Conservation (phyloP, 2,797 vertebrate genomes). For the Coluber constrictor region DNA sequence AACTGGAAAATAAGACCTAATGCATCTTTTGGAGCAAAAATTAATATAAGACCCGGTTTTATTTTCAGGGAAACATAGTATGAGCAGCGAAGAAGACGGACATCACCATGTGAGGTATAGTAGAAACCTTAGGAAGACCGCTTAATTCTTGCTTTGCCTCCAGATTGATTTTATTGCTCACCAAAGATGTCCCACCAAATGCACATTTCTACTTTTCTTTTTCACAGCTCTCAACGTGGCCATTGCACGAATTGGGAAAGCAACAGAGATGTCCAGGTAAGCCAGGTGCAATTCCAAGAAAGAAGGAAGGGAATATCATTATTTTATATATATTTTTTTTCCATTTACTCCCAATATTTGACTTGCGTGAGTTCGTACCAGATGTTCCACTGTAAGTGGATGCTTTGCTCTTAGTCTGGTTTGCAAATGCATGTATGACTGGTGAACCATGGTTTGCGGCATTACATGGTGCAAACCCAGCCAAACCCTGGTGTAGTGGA, state of each 20-base stretch:
- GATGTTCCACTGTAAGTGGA: not conserved
- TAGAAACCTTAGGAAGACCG: slow-evolving; percentile 10
- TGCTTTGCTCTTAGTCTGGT: not conserved
- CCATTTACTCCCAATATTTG: not conserved
- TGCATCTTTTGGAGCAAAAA: too few relatives aligned
- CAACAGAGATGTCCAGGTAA: not conserved
- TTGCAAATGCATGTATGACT: not conserved
- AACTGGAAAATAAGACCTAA: too few relatives aligned
- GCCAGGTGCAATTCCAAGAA: not conserved
- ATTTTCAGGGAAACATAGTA: too few relatives aligned
- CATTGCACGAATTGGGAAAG: slow-evolving; percentile 26
- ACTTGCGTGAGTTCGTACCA: not conserved
- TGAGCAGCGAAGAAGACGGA: not conserved
- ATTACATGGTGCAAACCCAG: not conserved
- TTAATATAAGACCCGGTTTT: too few relatives aligned
- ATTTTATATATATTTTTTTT: not conserved
- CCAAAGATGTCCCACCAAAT: slow-evolving; percentile 22
- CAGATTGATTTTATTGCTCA: not conserved
- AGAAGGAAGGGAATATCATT: not conserved
- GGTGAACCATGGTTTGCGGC: not conserved
- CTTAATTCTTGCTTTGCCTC: not conserved
- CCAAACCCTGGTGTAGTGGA: not conserved
- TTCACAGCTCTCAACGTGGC: slow-evolving; percentile 10
- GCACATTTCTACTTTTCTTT: slow-evolving; percentile 25
- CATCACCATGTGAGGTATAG: not conserved